Conservation (phyloP, 2,113 vertebrate species). For the Aspiorhynchus laticeps region DNA sequence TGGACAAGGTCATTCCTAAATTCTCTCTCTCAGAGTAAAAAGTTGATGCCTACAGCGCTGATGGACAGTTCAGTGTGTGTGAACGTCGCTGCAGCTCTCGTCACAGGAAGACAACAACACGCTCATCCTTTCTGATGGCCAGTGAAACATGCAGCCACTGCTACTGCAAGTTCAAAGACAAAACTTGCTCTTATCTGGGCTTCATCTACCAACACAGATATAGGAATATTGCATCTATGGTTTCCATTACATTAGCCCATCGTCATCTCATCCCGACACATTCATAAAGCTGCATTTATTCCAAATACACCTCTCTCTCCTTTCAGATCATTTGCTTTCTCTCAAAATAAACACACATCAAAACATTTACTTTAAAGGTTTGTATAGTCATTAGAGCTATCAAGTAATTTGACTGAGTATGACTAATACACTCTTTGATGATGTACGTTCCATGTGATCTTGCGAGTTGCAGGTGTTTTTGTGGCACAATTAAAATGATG, state of each 20-base stretch:
- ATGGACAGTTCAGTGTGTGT: background rate
- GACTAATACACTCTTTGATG: slow-evolving; percentile 12
- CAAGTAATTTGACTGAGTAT: background rate
- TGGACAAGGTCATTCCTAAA: slow-evolving; percentile 14
- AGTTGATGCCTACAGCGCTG: background rate
- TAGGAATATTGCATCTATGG: too few species aligned
- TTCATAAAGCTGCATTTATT: background rate
- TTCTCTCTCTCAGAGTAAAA: background rate
- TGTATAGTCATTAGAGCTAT: slow-evolving; percentile 3
- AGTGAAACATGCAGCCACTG: background rate
- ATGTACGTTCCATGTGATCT: background rate
- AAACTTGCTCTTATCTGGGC: background rate
- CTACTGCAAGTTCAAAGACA: background rate
- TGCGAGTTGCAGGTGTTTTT: background rate
- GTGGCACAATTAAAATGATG: background rate
- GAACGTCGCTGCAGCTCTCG: background rate
- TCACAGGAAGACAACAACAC: background rate
- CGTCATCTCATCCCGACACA: background rate
- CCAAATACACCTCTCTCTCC: background rate
- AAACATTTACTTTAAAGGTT: background rate
- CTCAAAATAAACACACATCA: slow-evolving; percentile 5
- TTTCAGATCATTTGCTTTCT: slow-evolving; percentile 1
- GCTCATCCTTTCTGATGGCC: background rate
- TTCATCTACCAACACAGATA: background rate
- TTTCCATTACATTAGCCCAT: background rate